A percentile compares a stretch with the other conserved stretches of the same genome.
Evolutionary conservation across 2,113 vertebrate genomes (phyloP).

Genomic region (Thymallus thymallus): DNA sequence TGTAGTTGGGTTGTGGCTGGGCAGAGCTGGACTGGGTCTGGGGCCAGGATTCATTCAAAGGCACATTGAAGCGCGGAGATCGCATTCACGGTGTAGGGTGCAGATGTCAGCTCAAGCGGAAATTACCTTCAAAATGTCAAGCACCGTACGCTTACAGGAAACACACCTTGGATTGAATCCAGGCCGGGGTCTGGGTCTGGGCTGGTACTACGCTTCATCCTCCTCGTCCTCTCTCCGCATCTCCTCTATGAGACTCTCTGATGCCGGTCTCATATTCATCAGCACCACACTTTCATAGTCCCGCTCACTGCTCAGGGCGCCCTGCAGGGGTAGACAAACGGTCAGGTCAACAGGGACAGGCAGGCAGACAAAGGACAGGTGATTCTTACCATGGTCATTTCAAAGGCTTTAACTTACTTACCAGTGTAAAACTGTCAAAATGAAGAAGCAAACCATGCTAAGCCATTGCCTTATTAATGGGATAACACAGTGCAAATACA

Average conservation of each 20-base stretch:
- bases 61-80: too few relatives aligned
- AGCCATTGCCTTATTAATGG: too few relatives aligned
- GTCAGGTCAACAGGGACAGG: neutral
- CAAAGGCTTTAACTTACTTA: neutral
- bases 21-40: neutral
- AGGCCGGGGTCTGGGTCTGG: constrained; percentile 49
- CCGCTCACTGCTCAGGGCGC: constrained; percentile 77
- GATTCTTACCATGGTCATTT: neutral
- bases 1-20: neutral
- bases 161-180: too few relatives aligned
- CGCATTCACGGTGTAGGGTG: too few relatives aligned
- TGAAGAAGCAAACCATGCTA: too few relatives aligned
- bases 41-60: too few relatives aligned
- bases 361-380: neutral
- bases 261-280: constrained; percentile 95
- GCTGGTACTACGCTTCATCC: constrained; percentile 52
- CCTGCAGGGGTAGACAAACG: constrained; percentile 60
- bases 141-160: too few relatives aligned
- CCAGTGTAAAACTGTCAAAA: neutral
- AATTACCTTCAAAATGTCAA: too few relatives aligned
- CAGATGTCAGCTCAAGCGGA: too few relatives aligned
- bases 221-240: constrained; percentile 86
- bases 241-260: constrained; percentile 87
- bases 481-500: neutral
- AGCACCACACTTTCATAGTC: constrained; percentile 95